A percentile compares a stretch with the other conserved stretches of the same genome.
Evolutionary conservation across 2,113 vertebrate genomes (phyloP).

Genomic region (Orycteropus afer): DNA sequence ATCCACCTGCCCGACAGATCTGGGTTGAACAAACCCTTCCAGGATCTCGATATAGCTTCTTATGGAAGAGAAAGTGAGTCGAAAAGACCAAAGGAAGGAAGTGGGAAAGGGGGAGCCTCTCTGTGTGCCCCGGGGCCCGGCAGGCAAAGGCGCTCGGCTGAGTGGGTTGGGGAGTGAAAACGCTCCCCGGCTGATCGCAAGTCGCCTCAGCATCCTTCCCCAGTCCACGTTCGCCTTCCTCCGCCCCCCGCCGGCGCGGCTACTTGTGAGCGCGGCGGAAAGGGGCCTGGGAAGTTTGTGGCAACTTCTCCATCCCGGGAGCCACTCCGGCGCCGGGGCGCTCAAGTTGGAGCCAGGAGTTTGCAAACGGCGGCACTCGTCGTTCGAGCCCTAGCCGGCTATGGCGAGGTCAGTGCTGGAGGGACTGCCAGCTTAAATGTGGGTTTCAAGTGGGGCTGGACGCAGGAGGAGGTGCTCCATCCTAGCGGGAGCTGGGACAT

Average conservation of each 20-base stretch:
- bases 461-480: neutral
- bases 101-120: neutral
- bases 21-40: neutral
- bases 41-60: neutral
- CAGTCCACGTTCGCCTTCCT: neutral
- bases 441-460: neutral
- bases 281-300: conserved; percentile 74
- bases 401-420: neutral
- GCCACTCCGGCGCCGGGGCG: conserved; percentile 50
- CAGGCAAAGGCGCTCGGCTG: neutral
- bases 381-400: neutral
- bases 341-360: conserved; percentile 65
- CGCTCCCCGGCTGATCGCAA: neutral
- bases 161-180: neutral
- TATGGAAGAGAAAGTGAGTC: neutral
- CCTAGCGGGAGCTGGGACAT: neutral
- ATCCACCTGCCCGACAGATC: conserved; percentile 67
- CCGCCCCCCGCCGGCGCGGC: neutral
- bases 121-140: neutral
- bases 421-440: neutral
- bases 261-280: neutral
- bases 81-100: neutral
- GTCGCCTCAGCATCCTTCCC: conserved; percentile 41
- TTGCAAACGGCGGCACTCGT: neutral
- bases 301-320: conserved; percentile 76